Percentiles rank a stretch among this genome's conserved stretches.
Evolutionary conservation across 2,797 vertebrate genomes (phyloP).

Genomic region (Choloepus didactylus): DNA sequence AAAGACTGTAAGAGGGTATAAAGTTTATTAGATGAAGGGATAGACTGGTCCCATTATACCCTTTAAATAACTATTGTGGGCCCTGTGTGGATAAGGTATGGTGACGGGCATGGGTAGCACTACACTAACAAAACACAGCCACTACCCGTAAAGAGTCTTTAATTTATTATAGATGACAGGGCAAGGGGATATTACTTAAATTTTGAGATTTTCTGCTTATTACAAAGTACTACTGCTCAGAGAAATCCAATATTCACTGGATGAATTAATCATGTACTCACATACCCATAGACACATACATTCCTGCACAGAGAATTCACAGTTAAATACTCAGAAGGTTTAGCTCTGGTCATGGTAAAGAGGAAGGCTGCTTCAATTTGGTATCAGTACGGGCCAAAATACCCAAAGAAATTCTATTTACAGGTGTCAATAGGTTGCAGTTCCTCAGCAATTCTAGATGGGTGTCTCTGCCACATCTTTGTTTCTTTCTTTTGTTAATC

Average conservation of each 20-base stretch:
- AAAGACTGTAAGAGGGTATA: background rate
- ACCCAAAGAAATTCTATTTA: background rate
- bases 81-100: background rate
- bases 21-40: background rate
- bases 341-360: background rate
- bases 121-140: too few relatives aligned
- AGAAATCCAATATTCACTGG: background rate
- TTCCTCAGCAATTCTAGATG: background rate
- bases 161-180: background rate
- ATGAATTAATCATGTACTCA: conserved; percentile 15
- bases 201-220: conserved; percentile 20
- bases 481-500: background rate
- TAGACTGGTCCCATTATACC: background rate
- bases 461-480: background rate
- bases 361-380: background rate
- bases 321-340: conserved; percentile 9
- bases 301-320: background rate
- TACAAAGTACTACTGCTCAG: background rate
- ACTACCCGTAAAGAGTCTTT: background rate
- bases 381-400: background rate
- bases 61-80: background rate
- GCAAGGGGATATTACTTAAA: background rate
- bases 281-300: background rate
- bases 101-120: background rate
- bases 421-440: background rate